Percentiles rank a stretch among this genome's conserved stretches.
phyloP scores from a whole-genome alignment of 2,113 vertebrate genomes.

The Cichladusa arquata region DNA sequence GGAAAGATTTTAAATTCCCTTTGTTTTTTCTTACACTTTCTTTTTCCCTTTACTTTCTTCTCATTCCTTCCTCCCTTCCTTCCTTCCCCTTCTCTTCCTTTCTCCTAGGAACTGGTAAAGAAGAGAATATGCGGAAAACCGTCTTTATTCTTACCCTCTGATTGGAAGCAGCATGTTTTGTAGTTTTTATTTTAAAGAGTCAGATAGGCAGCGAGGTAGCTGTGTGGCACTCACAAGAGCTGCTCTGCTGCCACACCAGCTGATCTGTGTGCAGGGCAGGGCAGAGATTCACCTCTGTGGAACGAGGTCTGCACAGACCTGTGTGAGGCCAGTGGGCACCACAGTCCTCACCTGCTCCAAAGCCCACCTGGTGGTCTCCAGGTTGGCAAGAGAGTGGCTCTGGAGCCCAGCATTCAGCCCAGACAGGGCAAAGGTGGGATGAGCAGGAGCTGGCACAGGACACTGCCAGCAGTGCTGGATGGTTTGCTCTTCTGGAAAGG shows the following conservation, averaged over 20 bases:
- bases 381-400: background rate
- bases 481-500: background rate
- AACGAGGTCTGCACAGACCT: accelerated
- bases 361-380: background rate
- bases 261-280: accelerated
- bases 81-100: background rate
- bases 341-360: accelerated
- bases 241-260: background rate
- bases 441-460: background rate
- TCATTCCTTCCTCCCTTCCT: background rate
- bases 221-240: too few relatives aligned
- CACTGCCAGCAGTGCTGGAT: background rate
- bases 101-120: background rate
- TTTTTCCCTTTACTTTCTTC: background rate
- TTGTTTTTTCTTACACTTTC: background rate
- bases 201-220: background rate
- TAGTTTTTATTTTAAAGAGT: background rate
- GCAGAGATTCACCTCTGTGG: background rate
- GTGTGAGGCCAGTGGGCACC: accelerated
- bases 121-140: background rate
- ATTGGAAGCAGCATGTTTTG: background rate
- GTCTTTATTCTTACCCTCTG: background rate
- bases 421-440: too few relatives aligned
- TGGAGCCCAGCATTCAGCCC: background rate
- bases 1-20: background rate